These are phyloP conservation scores for Cabera pusaria DNA, from an alignment of 2,888 invertebrate species.

Conservation along the genomic window DNA sequence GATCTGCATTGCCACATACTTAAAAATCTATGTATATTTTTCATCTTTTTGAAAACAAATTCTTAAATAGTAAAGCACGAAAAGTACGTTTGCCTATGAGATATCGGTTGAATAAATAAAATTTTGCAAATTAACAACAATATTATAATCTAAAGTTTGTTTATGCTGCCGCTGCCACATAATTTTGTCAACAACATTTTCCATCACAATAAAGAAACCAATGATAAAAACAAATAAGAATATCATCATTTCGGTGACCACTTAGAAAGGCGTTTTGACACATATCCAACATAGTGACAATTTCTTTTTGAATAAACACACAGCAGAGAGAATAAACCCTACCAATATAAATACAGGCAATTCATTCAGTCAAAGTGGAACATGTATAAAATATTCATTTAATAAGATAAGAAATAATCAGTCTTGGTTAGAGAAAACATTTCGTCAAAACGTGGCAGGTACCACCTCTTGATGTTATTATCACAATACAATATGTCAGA, in stretches of 20 bases:
- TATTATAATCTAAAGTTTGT: slow-evolving; percentile 67
- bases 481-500: slow-evolving; percentile 84
- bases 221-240: slow-evolving; percentile 67
- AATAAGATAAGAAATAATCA: slow-evolving; percentile 85
- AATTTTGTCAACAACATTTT: slow-evolving; percentile 80
- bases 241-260: slow-evolving; percentile 75
- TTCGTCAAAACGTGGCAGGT: slow-evolving; percentile 65
- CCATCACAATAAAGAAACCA: slow-evolving; percentile 74
- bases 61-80: slow-evolving; percentile 70
- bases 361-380: slow-evolving; percentile 82
- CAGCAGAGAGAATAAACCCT: slow-evolving; percentile 69
- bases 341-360: slow-evolving; percentile 79
- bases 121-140: slow-evolving; percentile 81
- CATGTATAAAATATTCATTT: slow-evolving; percentile 81
- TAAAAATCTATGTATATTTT: slow-evolving; percentile 83
- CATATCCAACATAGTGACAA: slow-evolving; percentile 83
- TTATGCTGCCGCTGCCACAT: slow-evolving; percentile 76
- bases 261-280: slow-evolving; percentile 81
- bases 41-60: slow-evolving; percentile 74
- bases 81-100: slow-evolving; percentile 71
- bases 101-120: slow-evolving; percentile 77
- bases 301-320: slow-evolving; percentile 67
- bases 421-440: slow-evolving; percentile 84
- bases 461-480: slow-evolving; percentile 68
- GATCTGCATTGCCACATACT: slow-evolving; percentile 84